Evolutionary conservation across 2,888 invertebrate species (phyloP).

Genomic region (Agapostemon virescens): DNA sequence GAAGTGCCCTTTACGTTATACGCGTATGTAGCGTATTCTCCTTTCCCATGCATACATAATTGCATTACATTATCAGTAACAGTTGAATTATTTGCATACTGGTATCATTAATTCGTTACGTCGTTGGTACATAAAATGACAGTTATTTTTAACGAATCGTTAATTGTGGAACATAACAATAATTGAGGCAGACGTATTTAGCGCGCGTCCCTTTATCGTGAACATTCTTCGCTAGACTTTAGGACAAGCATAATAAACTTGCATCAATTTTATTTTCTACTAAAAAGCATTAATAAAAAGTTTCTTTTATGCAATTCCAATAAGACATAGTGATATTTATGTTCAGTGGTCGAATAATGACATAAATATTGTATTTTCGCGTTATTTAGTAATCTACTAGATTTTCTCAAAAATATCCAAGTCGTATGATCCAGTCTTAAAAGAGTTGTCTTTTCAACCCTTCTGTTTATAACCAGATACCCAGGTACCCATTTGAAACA

Average conservation of each 20-base stretch:
- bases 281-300: not conserved
- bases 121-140: not conserved
- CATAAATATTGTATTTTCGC: no score
- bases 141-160: not conserved
- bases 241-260: not conserved
- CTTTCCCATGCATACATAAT: slow-evolving; percentile 7
- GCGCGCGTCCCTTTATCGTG: not conserved
- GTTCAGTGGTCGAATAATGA: no score
- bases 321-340: not conserved
- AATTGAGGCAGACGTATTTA: not conserved
- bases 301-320: no score
- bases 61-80: slow-evolving; percentile 4
- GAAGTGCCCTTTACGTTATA: not conserved
- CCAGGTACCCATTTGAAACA: no score
- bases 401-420: no score
- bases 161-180: not conserved
- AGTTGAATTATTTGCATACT: slow-evolving; percentile 10
- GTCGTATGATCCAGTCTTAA: no score
- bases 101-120: slow-evolving; percentile 6
- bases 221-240: not conserved
- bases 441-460: no score
- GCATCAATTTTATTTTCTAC: not conserved
- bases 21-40: not conserved
- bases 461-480: no score
- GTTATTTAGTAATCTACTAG: no score